Conservation (phyloP, 2,888 invertebrate genomes). For the Apeira syringaria region DNA sequence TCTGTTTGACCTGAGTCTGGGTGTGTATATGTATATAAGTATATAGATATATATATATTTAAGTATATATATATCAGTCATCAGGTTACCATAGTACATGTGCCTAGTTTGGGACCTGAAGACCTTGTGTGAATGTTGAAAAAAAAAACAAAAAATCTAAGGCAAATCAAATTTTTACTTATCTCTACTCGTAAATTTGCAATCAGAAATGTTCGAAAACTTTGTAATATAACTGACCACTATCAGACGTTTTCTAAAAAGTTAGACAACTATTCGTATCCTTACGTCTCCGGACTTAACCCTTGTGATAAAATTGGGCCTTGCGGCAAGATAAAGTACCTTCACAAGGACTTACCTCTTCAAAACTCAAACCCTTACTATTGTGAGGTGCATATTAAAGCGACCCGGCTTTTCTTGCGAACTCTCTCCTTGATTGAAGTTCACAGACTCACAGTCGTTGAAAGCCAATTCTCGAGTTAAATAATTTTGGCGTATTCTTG, state of each 20-base stretch:
- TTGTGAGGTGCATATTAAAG: slow-evolving; percentile 79
- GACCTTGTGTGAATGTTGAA: too few relatives aligned
- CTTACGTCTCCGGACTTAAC: slow-evolving; percentile 46
- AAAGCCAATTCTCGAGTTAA: slow-evolving; percentile 63
- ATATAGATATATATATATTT: too few relatives aligned
- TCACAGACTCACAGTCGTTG: slow-evolving; percentile 44
- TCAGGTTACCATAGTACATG: too few relatives aligned
- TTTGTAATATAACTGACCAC: slow-evolving; percentile 31
- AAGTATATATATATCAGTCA: too few relatives aligned
- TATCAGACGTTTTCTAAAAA: slow-evolving; percentile 52
- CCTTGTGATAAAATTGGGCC: slow-evolving; percentile 56
- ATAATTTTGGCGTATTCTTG: slow-evolving; percentile 59
- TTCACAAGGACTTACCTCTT: slow-evolving; percentile 69
- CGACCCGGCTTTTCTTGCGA: slow-evolving; percentile 61
- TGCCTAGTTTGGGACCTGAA: too few relatives aligned
- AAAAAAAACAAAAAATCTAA: too few relatives aligned
- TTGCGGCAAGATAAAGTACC: slow-evolving; percentile 76
- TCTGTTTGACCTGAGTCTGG: too few relatives aligned
- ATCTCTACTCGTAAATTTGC: too few relatives aligned
- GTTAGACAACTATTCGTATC: slow-evolving; percentile 71
- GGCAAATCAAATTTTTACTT: too few relatives aligned
- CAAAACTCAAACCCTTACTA: slow-evolving; percentile 71
- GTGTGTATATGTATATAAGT: too few relatives aligned
- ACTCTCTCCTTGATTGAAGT: slow-evolving; percentile 69
- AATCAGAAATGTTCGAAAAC: too few relatives aligned